phyloP scores from a whole-genome alignment of 2,888 invertebrate species.

The Gymnocheta viridis region DNA sequence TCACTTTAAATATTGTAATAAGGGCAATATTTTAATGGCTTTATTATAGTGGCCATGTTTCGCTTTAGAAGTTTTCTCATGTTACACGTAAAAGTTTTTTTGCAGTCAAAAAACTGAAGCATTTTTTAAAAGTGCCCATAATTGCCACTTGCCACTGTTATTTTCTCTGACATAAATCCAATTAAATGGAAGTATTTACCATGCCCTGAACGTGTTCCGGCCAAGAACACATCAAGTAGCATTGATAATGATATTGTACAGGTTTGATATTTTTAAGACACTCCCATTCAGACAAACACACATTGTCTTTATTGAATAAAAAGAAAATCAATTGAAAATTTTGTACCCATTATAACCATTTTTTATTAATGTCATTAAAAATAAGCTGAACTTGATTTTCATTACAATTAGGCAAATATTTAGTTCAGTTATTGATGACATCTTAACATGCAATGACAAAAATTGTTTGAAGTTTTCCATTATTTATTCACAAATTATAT shows the following conservation, averaged over 20 bases:
- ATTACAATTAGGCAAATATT: constrained; percentile 76
- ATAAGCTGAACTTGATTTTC: constrained; percentile 60
- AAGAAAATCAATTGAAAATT: constrained; percentile 64
- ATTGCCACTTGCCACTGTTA: constrained; percentile 56
- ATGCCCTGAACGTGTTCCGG: not conserved
- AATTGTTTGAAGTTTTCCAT: not conserved
- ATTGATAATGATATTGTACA: not conserved
- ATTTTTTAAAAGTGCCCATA: constrained; percentile 32
- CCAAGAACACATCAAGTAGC: not conserved
- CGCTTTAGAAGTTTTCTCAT: not conserved
- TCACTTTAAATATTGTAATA: constrained; percentile 79
- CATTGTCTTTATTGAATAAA: not conserved
- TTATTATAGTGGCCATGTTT: constrained; percentile 73
- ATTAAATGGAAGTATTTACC: constrained; percentile 21
- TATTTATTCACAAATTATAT: constrained; percentile 17
- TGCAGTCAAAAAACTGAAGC: not conserved
- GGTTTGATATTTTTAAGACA: not conserved
- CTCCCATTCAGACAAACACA: not conserved
- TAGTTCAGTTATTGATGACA: constrained; percentile 53
- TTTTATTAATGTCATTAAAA: constrained; percentile 60
- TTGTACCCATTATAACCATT: constrained; percentile 72
- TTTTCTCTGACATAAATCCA: constrained; percentile 15
- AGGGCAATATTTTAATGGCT: constrained; percentile 79
- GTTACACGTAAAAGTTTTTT: constrained; percentile 31
- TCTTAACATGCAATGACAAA: constrained; percentile 54